A percentile compares a stretch with the other conserved stretches of the same genome.
These are phyloP conservation scores for Sabellastarte sp. DNA, from an alignment of 2,888 invertebrate species.

Conservation along the genomic window DNA sequence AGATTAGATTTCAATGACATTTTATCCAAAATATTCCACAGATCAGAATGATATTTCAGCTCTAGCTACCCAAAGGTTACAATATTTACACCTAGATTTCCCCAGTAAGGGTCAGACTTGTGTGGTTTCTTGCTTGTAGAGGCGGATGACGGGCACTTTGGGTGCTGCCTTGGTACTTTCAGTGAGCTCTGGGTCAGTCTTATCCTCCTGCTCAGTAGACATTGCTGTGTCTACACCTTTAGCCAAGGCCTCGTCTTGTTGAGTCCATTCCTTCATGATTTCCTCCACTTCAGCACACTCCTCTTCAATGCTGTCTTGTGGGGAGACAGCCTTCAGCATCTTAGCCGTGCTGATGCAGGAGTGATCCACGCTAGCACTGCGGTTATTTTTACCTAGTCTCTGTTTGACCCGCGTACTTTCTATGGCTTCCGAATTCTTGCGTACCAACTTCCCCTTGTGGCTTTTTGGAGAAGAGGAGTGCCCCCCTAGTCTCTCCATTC, in stretches of 20 bases:
- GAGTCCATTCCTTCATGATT: neutral
- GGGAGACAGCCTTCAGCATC: neutral
- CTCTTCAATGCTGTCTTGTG: slow-evolving; percentile 4
- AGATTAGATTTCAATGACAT: too few relatives aligned
- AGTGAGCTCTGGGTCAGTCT: too few relatives aligned
- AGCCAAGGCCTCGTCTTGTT: neutral
- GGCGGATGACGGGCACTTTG: neutral
- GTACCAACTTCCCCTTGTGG: neutral
- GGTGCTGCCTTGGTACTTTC: neutral
- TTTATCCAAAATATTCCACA: too few relatives aligned
- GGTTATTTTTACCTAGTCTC: neutral
- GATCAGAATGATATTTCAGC: too few relatives aligned
- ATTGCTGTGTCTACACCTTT: too few relatives aligned
- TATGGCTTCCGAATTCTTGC: neutral
- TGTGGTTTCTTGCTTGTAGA: too few relatives aligned
- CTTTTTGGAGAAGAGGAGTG: neutral
- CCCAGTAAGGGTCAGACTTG: too few relatives aligned
- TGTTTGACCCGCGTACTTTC: neutral
- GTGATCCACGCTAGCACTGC: neutral
- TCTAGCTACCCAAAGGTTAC: too few relatives aligned
- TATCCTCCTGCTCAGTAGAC: too few relatives aligned
- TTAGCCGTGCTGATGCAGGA: neutral
- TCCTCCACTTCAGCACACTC: neutral
- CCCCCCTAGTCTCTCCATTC: slow-evolving; percentile 36
- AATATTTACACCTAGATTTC: too few relatives aligned